phyloP scores from a whole-genome alignment of 2,113 vertebrate genomes.

The Speoplatyrhinus poulsoni region DNA sequence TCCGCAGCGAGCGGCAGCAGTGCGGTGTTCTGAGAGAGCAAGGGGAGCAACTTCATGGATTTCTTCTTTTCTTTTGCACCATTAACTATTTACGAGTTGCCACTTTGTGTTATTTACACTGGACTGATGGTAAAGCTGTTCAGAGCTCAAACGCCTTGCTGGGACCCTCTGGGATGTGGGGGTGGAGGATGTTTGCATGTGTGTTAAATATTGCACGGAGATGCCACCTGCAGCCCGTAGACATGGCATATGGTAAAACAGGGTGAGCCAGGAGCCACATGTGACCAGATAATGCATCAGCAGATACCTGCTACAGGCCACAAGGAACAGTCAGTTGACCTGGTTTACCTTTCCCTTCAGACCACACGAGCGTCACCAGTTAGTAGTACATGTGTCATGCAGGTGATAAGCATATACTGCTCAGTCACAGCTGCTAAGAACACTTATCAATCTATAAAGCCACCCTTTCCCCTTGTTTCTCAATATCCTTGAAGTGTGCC shows the following conservation, averaged over 20 bases:
- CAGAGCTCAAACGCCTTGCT: conserved; percentile 77
- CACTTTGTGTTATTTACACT: conserved; percentile 91
- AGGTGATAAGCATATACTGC: conserved; percentile 23
- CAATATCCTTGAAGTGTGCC: too few relatives aligned
- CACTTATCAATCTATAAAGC: background rate
- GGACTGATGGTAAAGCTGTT: conserved; percentile 82
- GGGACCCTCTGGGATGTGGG: conserved; percentile 60
- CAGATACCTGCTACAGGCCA: conserved; percentile 55
- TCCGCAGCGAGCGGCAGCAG: conserved; percentile 42
- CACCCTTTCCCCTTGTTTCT: too few relatives aligned
- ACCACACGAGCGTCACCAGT: conserved; percentile 50
- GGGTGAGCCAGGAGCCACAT: conserved; percentile 38
- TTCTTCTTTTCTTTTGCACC: conserved; percentile 66
- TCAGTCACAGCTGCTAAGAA: conserved; percentile 18
- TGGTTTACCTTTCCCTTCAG: conserved; percentile 65
- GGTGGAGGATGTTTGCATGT: conserved; percentile 70
- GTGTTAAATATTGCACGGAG: conserved; percentile 80
- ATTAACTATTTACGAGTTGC: conserved; percentile 92
- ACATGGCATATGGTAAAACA: conserved; percentile 52
- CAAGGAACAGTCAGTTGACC: conserved; percentile 71
- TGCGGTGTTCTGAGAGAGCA: conserved; percentile 33
- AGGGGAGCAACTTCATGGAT: conserved; percentile 78
- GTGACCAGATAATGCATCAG: conserved; percentile 65
- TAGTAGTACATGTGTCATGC: conserved; percentile 58
- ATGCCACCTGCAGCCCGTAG: conserved; percentile 82